Base-by-base conservation (phyloP, 2,888 invertebrate species). In the Sycophila texana region DNA sequence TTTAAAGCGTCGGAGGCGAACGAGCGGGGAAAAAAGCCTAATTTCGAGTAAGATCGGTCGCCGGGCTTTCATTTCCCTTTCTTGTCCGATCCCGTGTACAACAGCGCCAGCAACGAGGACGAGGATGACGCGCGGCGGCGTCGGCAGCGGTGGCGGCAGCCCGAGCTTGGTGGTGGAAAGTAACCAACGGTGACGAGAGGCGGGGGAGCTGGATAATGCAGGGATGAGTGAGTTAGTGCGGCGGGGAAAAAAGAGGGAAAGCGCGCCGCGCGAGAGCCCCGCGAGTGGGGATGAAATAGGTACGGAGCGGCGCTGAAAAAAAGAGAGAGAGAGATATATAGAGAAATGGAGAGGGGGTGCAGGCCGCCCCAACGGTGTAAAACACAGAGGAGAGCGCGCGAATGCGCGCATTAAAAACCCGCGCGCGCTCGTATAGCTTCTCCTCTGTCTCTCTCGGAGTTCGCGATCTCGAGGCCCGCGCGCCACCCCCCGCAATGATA, bases 161-260 rank as follows among this genome's bases (percentile, higher is more conserved):
- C 10, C 39, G 39, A 39, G 39, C 39, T 7, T 39, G 51, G 77
- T 81, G 83, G 83, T 82, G 81, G 74, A 81, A 82, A 82, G 84
- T 84, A 83, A 83, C 80, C 81, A 82, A 80, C 80, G 67, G 66
- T 67, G 81, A 79, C 79, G 83, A 81, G 83, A 81, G 83, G 84
- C 61, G 68, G 39, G 39, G 39, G 81, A 55, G 68, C 77, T 76
- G 80, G 79, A 80, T 81, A 81, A 83, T 82, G 80, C 81, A 75
- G 83, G 84, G 84, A 83, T 83, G 84, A 83, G 84, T 78, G 83
- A 82, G 83, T 82, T 81, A 82, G 83, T 72, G 81, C 78, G 82
- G 79, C 73, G 80, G 73, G 73, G 76, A 73, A 77, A 76, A 74
- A 74, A 74, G 76, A 76, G 72, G 73, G 76, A 76, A 80, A 80